Percentiles rank a stretch among this genome's conserved stretches.
Conservation (phyloP, 1,140 invertebrate species). For the Pseudomyrmex cubaensis region DNA sequence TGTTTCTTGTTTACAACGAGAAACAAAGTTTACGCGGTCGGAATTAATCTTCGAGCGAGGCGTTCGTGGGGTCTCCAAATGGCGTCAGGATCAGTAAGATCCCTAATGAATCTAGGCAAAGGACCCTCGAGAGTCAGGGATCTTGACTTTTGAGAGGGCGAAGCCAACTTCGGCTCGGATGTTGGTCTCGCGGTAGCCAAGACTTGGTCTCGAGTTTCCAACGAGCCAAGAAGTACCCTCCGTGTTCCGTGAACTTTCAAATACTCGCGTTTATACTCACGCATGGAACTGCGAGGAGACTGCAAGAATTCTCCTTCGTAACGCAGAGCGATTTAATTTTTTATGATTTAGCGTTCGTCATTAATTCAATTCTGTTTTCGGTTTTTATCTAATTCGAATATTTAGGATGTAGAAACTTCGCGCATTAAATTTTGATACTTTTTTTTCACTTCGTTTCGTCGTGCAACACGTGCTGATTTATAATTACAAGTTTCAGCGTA, state of each 20-base stretch:
- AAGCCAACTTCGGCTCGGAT: constrained; percentile 75
- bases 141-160: constrained; percentile 75
- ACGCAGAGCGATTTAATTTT: constrained; percentile 14
- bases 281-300: constrained; percentile 58
- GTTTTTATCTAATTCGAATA: background rate
- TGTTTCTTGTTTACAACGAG: constrained; percentile 69
- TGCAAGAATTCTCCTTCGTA: constrained; percentile 46
- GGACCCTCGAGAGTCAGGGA: constrained; percentile 73
- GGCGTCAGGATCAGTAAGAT: constrained; percentile 76
- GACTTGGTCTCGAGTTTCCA: constrained; percentile 76
- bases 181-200: constrained; percentile 75
- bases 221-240: constrained; percentile 70
- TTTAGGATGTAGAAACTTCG: too few species aligned
- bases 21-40: constrained; percentile 72
- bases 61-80: constrained; percentile 61
- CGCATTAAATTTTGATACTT: background rate
- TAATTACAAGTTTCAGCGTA: constrained; percentile 16
- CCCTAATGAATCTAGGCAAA: constrained; percentile 78
- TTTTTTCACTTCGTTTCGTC: too few species aligned
- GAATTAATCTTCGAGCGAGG: constrained; percentile 70
- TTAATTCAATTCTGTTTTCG: background rate
- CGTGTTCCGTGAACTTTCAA: constrained; percentile 65
- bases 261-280: constrained; percentile 66
- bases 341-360: background rate
- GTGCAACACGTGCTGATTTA: background rate